Base-by-base conservation (phyloP, 2,113 vertebrate genomes). In the Notarius lentiginosus region DNA sequence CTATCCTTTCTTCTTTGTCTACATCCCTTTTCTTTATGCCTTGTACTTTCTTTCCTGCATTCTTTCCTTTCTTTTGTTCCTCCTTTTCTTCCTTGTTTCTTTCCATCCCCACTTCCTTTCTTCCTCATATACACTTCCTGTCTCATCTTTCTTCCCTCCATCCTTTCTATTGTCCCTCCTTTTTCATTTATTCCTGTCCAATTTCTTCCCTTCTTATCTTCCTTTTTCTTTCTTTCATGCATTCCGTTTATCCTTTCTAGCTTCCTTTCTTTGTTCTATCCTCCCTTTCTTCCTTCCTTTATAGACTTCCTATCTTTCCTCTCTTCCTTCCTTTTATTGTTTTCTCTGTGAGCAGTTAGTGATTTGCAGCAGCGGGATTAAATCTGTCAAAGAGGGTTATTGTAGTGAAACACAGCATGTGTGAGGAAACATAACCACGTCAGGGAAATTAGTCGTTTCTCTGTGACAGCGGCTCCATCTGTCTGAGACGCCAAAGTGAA, bases 401-500 rank as follows among this genome's bases (percentile, higher is more conserved):
- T 77, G 75, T 77, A 55, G 75, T 77, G 75, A 53, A 77, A 77
- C 73, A 76, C 73, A 76, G 73, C 22, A 49, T 76, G 75, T 77
- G 75, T 77, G 75, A 77, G 75, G 75, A 55, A 77, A 77, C 49
- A 24, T 77, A 77, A n/a, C 75, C 11, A 27, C 75, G 75, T 77
- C 49, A 24, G 75, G 49, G 75, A 77, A 77, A 77, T 77, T n/a
- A 77, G 49, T 77, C 49, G 75, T 77, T 49, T 77, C 49, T 77
- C 75, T 14, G 75, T 77, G 75, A 77, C 75, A 77, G 75, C 75
- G 6, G 75, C 75, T 77, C 75, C 75, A 77, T 77, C 75, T 77
- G 75, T 77, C 75, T 77, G 75, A 77, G 75, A 77, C 75, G 75
- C 49, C 49, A 2, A n/a, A n/a, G 49, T 77, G 49, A 77, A 77